Evolutionary conservation across 2,797 vertebrate species (phyloP), one percentile per base, ranked within the genome.

Genomic region (Paedocypris micromegethes): DNA sequence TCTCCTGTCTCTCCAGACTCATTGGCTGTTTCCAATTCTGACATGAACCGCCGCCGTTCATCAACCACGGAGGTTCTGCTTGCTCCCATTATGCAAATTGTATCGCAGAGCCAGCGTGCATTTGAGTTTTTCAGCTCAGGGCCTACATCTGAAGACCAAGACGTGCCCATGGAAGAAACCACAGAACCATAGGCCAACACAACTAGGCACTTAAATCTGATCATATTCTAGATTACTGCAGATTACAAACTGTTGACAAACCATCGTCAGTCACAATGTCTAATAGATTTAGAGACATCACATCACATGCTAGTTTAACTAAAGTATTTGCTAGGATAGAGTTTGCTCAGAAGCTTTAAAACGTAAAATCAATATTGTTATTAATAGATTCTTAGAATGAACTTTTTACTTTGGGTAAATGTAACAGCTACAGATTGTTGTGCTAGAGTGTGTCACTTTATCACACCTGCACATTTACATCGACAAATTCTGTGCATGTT

Each of bases 91-190:
- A 83, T 85, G 64, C 85, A 90, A 77, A 79, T 88, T 0, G 78
- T 88, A 4, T 67, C 83, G n/a, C 87, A 88, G 76, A 86, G 84
- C 73, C 86, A 90, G 78, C 84, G 79, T 66, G 86, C 86, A 67
- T 84, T 87, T 51, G 86, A 88, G 66, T 85, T 83, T 75, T 81
- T 88, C 75, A 87, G 77, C 76, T 80, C 86, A 66, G 75, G 6
- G 65, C 70, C 40, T 23, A 58, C 66, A 50, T 48, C n/a, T 45
- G 52, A 79, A 50, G 68, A 72, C 6, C 43, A 53, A 23, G 37
- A 37, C 53, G 45, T n/a, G 9, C 2, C 49, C 50, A 44, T 6
- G 41, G 69, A 56, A 3, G 65, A 60, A 50, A 37, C 39, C 2
- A 67, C 23, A 51, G 58, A 83, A 47, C 52, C 39, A 8, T 83